Percentiles rank a stretch among this genome's conserved stretches.
Conservation (phyloP, 2,888 invertebrate genomes). For the Apamea anceps region DNA sequence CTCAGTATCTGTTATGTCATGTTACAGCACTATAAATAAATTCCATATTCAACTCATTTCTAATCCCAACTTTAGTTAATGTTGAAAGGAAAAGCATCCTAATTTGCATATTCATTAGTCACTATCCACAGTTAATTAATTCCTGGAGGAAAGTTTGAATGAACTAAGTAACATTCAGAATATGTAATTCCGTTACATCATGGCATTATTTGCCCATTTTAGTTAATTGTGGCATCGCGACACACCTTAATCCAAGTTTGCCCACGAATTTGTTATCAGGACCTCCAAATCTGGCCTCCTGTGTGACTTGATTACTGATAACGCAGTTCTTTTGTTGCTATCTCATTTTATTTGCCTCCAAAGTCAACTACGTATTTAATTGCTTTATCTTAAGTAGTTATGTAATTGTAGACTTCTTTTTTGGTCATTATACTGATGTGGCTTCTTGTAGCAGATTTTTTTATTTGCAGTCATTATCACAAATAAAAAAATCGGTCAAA, state of each 20-base stretch:
- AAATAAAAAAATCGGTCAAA: not conserved
- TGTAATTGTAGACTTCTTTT: conserved; percentile 23
- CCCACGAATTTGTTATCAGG: conserved; percentile 56
- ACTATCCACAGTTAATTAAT: conserved; percentile 9
- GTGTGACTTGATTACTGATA: conserved; percentile 68
- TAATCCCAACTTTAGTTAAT: not conserved
- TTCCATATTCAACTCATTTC: not conserved
- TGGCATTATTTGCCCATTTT: conserved; percentile 16
- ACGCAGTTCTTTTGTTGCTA: conserved; percentile 58
- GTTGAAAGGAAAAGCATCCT: not conserved
- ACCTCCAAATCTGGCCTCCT: conserved; percentile 68
- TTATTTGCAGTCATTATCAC: no score
- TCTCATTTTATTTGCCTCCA: conserved; percentile 57
- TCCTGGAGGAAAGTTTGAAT: conserved; percentile 14
- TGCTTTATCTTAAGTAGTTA: conserved; percentile 36
- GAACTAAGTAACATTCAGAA: conserved; percentile 14
- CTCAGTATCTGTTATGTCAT: not conserved
- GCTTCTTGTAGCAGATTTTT: not conserved
- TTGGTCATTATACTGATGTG: not conserved
- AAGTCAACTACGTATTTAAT: conserved; percentile 34
- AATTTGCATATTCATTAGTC: conserved; percentile 38
- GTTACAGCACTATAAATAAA: not conserved
- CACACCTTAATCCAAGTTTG: conserved; percentile 61
- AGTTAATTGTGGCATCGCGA: conserved; percentile 41
- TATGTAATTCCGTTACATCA: conserved; percentile 5